Percentiles rank a stretch among this genome's conserved stretches.
Evolutionary conservation across 2,888 invertebrate species (phyloP).

Genomic region (Cryptophagus acutangulus): DNA sequence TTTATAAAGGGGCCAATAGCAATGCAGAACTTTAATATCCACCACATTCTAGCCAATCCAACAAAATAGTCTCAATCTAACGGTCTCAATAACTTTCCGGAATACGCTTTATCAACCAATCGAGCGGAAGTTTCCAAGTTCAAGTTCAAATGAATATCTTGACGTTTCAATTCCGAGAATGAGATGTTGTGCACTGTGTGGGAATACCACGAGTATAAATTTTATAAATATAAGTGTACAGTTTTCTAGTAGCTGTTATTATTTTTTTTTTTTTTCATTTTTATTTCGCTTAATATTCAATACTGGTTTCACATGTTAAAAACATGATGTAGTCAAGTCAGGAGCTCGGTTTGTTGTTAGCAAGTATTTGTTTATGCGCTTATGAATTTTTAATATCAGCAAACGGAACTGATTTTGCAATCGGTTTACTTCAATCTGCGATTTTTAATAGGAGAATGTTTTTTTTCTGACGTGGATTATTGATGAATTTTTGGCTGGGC

Average conservation of each 20-base stretch:
- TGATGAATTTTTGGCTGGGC: too few relatives aligned
- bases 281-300: constrained; percentile 26
- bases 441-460: too few relatives aligned
- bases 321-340: constrained; percentile 30
- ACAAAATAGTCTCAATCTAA: too few relatives aligned
- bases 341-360: constrained; percentile 26
- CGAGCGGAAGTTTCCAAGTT: constrained; percentile 29
- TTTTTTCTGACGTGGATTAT: too few relatives aligned
- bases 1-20: too few relatives aligned
- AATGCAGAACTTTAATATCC: too few relatives aligned
- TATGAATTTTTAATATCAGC: constrained; percentile 7
- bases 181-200: constrained; percentile 26
- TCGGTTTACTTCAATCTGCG: too few relatives aligned
- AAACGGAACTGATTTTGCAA: constrained; percentile 7
- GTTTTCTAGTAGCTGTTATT: constrained; percentile 7
- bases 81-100: constrained; percentile 8
- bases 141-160: constrained; percentile 26
- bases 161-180: constrained; percentile 29
- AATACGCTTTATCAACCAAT: constrained; percentile 6
- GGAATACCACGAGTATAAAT: constrained; percentile 33
- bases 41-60: too few relatives aligned
- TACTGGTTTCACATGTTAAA: constrained; percentile 23
- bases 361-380: constrained; percentile 21
- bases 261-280: constrained; percentile 10
- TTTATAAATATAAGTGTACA: too few relatives aligned